A percentile compares a stretch with the other conserved stretches of the same genome.
These are phyloP conservation scores for Xestobium rufovillosum DNA, from an alignment of 2,888 invertebrate genomes.

Conservation along the genomic window DNA sequence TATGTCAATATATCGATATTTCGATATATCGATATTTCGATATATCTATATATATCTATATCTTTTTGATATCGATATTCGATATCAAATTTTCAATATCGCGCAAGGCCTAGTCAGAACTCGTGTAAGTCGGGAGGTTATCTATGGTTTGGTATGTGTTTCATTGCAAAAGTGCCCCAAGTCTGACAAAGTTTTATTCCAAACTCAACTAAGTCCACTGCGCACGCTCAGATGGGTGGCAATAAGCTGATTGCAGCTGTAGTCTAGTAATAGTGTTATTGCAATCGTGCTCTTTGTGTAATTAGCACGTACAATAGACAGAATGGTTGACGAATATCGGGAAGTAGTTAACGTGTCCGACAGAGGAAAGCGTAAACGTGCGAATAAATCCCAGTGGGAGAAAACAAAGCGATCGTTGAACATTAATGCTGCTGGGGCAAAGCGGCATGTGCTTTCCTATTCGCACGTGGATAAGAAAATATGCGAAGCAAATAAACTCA, in stretches of 20 bases:
- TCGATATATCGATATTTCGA: no score
- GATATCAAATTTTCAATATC: no score
- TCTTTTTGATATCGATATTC: no score
- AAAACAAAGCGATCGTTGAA: slow-evolving; percentile 1
- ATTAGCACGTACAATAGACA: not conserved
- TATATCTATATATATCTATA: no score
- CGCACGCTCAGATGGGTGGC: not conserved
- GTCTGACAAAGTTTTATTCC: not conserved
- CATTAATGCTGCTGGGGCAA: slow-evolving; percentile 2
- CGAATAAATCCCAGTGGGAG: not conserved
- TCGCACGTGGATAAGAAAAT: slow-evolving; percentile 1
- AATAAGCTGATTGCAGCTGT: not conserved
- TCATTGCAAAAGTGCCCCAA: slow-evolving; percentile 1
- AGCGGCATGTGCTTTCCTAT: not conserved
- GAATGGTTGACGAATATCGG: not conserved
- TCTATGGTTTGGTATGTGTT: not conserved
- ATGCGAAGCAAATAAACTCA: slow-evolving; percentile 2
- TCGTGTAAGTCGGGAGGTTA: not conserved
- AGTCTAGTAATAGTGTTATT: not conserved
- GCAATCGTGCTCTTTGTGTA: not conserved
- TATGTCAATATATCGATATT: no score
- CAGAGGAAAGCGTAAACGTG: slow-evolving; percentile 3
- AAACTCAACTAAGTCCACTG: slow-evolving; percentile 1
- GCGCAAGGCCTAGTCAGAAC: slow-evolving; percentile 1
- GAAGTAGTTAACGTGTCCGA: not conserved